Conservation (phyloP, 2,888 invertebrate genomes). For the Argynnis bischoffii region DNA sequence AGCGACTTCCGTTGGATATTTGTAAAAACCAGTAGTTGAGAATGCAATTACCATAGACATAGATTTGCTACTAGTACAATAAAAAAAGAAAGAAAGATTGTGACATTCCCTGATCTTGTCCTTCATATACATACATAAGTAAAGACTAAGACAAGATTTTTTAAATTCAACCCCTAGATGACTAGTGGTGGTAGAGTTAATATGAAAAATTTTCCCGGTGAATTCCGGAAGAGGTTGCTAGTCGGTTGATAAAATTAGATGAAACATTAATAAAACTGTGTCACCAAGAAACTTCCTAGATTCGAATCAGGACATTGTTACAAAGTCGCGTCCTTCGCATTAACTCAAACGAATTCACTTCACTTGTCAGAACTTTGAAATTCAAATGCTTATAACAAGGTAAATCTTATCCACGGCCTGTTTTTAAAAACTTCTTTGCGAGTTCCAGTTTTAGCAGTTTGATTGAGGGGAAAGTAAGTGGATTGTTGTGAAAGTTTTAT, state of each 20-base stretch:
- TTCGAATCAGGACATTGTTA: slow-evolving; percentile 9
- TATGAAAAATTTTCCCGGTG: too few species aligned
- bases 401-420: slow-evolving; percentile 22
- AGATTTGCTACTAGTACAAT: too few species aligned
- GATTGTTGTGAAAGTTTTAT: slow-evolving; percentile 10
- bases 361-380: slow-evolving; percentile 34
- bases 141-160: too few species aligned
- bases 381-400: slow-evolving; percentile 27
- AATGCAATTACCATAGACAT: too few species aligned
- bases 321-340: slow-evolving; percentile 7
- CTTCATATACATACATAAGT: too few species aligned
- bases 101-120: too few species aligned
- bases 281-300: background rate
- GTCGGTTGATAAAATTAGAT: background rate
- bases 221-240: too few species aligned
- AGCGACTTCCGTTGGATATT: too few species aligned
- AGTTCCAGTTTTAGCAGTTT: slow-evolving; percentile 16
- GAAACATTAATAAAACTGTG: background rate
- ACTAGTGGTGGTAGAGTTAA: too few species aligned
- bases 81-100: too few species aligned
- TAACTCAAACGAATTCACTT: slow-evolving; percentile 27
- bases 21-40: too few species aligned
- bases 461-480: slow-evolving; percentile 20
- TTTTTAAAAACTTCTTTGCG: slow-evolving; percentile 9
- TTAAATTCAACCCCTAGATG: too few species aligned